Conservation (phyloP, 2,888 invertebrate species). For the Cryptophagus acutangulus region DNA sequence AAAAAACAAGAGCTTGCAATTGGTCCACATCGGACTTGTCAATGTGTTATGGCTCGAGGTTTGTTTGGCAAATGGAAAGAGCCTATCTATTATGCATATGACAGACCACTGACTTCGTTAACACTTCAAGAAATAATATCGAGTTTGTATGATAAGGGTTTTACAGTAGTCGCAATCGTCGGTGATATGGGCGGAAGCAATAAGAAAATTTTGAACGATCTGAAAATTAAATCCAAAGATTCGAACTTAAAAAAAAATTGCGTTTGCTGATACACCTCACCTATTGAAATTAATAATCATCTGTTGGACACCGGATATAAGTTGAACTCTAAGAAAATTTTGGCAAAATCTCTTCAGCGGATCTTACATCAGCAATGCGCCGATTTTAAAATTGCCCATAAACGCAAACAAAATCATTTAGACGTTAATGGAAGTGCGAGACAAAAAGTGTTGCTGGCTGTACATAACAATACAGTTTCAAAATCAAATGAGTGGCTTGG, state of each 20-base stretch:
- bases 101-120: not conserved
- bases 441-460: not conserved
- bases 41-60: slow-evolving; percentile 26
- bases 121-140: not conserved
- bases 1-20: slow-evolving; percentile 23
- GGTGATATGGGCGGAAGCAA: not conserved
- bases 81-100: not conserved
- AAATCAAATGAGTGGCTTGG: not conserved
- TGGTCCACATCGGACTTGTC: slow-evolving; percentile 28
- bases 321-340: not conserved
- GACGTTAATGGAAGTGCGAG: not conserved
- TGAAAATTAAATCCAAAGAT: not conserved
- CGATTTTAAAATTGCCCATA: no score
- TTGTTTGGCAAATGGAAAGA: slow-evolving; percentile 28
- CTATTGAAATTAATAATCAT: not conserved
- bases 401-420: no score
- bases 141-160: not conserved
- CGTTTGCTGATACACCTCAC: not conserved
- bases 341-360: not conserved
- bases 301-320: not conserved
- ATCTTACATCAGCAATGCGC: not conserved
- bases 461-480: not conserved
- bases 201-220: not conserved
- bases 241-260: not conserved
- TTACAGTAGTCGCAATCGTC: not conserved